phyloP scores from a whole-genome alignment of 2,797 vertebrate genomes.

The Molossus alvarezi region DNA sequence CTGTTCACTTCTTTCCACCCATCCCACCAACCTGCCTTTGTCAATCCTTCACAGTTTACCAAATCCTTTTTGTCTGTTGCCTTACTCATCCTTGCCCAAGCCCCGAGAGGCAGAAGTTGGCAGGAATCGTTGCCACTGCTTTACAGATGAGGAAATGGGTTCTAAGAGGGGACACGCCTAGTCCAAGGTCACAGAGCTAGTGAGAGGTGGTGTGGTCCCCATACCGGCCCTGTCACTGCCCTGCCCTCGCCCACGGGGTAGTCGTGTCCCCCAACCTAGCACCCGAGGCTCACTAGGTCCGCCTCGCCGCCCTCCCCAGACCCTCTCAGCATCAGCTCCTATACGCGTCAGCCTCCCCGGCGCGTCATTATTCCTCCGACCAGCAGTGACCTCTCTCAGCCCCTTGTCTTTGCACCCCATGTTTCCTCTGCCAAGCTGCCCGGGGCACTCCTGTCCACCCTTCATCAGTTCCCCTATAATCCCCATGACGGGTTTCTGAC shows the following conservation, averaged over 20 bases:
- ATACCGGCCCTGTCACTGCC: not conserved
- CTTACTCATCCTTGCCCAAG: not conserved
- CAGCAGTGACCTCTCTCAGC: not conserved
- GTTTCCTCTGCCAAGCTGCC: not conserved
- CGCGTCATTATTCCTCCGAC: not conserved
- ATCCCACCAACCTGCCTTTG: not conserved
- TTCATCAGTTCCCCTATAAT: not conserved
- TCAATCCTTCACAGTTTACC: not conserved
- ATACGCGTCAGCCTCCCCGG: not conserved
- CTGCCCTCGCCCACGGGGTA: rapidly evolving
- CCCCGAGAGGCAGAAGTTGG: not conserved
- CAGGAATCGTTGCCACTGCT: not conserved
- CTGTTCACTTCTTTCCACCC: not conserved
- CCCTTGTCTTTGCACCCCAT: not conserved
- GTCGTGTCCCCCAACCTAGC: too few relatives aligned
- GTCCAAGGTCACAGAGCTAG: not conserved
- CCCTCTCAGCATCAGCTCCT: not conserved
- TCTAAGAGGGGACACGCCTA: not conserved
- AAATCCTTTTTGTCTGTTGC: not conserved
- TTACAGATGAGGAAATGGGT: not conserved
- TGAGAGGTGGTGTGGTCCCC: not conserved
- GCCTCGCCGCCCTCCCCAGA: not conserved
- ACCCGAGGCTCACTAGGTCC: rapidly evolving
- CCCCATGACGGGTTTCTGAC: not conserved
- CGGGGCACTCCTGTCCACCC: not conserved